Percentiles rank a stretch among this genome's conserved stretches.
Evolutionary conservation across 1,140 invertebrate genomes (phyloP).

Genomic region (Phymastichus coffea): DNA sequence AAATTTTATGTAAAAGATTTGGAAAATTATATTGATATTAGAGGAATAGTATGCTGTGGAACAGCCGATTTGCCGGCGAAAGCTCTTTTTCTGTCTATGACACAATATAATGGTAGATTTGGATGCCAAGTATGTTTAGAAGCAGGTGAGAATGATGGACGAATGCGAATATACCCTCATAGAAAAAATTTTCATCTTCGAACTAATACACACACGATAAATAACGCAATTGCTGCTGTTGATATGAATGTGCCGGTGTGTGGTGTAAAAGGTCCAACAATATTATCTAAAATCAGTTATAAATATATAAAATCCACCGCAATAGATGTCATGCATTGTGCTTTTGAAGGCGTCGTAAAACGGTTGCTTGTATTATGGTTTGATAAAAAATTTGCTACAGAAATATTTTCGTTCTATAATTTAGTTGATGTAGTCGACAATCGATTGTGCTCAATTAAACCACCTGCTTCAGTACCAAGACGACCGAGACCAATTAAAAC

Average conservation of each 20-base stretch:
- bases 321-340: not conserved
- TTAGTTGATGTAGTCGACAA: constrained; percentile 2
- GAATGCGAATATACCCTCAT: not conserved
- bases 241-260: not conserved
- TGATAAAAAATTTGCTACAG: not conserved
- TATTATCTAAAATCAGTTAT: not conserved
- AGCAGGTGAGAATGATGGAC: not conserved
- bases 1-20: not conserved
- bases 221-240: not conserved
- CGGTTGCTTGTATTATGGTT: not conserved
- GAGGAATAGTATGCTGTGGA: not conserved
- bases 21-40: not conserved
- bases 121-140: not conserved
- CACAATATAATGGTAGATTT: not conserved
- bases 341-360: constrained; percentile 1
- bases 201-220: not conserved
- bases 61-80: constrained; percentile 1
- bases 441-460: constrained; percentile 1
- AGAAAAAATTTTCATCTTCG: not conserved
- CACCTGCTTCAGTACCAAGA: constrained; percentile 5
- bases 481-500: constrained; percentile 8
- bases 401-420: not conserved
- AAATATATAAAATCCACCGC: not conserved
- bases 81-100: not conserved
- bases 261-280: not conserved